Base-by-base conservation (phyloP, 2,797 vertebrate species). In the Chromobotia macracanthus region DNA sequence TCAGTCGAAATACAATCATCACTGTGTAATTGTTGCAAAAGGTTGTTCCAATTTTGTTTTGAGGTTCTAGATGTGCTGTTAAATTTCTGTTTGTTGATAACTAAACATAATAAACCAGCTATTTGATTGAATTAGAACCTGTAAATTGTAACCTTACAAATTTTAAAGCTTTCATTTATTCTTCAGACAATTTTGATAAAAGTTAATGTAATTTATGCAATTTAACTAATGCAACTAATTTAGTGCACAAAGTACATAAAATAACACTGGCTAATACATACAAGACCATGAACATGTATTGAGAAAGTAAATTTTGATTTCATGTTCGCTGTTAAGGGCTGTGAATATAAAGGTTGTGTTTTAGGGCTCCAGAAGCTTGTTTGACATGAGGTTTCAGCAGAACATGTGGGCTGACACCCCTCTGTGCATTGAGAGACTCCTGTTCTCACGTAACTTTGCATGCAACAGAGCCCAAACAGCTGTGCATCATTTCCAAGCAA, bases 401-500 rank as follows among this genome's bases (percentile, higher is more conserved):
- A 72, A 46, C 15, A 60, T 56, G 35, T 56, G 16, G 74, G 25
- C 53, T 23, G 25, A 65, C 21, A 50, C 64, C 55, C 53, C 41
- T 60, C 63, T 69, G 72, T 50, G 80, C 38, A 19, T 15, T 35
- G 67, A 41, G 61, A 35, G 53, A 69, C 66, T 68, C 48, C 10
- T 56, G 56, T 60, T 23, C 55, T 23, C 19, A 56, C n/a, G 9
- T 56, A 21, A 0, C 48, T 63, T 75, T 16, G 55, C 61, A 51
- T 72, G 69, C 69, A 68, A 25, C 55, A 73, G 69, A 68, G 65
- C 67, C 50, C 64, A 55, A 75, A 78, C 21, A 44, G 23, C 55
- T 66, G 41, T 70, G 60, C 71, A 66, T 75, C 48, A 44, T 70
- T 80, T 71, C 41, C 53, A 56, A 55, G 2, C 21, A 28, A 71